These are phyloP conservation scores for Stenodera caucasica DNA, from an alignment of 2,888 invertebrate species.

Conservation along the genomic window DNA sequence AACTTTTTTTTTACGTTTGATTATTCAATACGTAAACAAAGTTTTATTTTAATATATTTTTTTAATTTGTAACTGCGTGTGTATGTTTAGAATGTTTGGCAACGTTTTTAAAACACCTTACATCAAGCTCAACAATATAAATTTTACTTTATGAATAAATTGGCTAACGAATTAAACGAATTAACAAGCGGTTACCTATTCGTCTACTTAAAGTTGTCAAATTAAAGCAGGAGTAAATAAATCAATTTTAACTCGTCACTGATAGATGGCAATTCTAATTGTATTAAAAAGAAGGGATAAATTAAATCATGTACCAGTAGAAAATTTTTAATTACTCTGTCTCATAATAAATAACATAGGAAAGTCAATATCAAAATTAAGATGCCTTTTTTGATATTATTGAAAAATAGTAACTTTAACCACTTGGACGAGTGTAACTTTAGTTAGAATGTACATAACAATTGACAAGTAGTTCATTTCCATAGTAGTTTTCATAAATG, in stretches of 20 bases:
- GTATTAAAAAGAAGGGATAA: no score
- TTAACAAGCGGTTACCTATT: not conserved
- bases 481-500: no score
- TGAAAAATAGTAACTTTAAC: no score
- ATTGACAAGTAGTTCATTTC: no score
- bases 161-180: not conserved
- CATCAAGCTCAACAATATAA: constrained; percentile 12
- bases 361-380: no score
- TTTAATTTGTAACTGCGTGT: constrained; percentile 7
- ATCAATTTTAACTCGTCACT: not conserved
- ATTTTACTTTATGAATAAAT: constrained; percentile 22
- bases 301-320: no score
- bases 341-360: no score
- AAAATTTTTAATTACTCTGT: no score
- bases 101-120: constrained; percentile 22
- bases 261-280: not conserved
- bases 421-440: no score
- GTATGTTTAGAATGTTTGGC: constrained; percentile 12
- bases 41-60: constrained; percentile 6
- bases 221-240: not conserved
- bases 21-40: constrained; percentile 10
- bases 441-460: no score
- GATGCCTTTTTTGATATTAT: no score
- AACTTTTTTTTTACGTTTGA: constrained; percentile 3
- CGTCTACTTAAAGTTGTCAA: not conserved